Percentiles rank a stretch among this genome's conserved stretches.
Evolutionary conservation across 2,797 vertebrate species (phyloP).

Genomic region (Zalophus californianus): DNA sequence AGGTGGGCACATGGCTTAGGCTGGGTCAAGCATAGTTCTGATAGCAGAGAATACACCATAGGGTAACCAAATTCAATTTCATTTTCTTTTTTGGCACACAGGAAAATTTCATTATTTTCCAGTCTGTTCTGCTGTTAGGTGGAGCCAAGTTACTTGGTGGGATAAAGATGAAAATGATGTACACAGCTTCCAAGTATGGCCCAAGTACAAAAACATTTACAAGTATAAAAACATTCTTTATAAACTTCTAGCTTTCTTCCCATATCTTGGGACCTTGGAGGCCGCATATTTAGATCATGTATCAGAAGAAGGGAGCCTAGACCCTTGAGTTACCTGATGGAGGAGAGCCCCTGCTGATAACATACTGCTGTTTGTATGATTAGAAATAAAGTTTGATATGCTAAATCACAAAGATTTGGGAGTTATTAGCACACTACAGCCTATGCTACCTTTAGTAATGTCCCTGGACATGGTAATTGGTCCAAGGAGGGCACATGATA

Average conservation of each 20-base stretch:
- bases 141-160: neutral
- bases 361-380: neutral
- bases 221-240: neutral
- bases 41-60: neutral
- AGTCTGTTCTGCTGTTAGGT: neutral
- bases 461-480: neutral
- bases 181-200: neutral
- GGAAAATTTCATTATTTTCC: neutral
- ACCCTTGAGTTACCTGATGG: neutral
- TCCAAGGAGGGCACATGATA: neutral
- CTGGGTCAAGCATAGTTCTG: neutral
- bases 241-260: neutral
- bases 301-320: neutral
- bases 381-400: neutral
- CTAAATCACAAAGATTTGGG: neutral
- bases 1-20: neutral
- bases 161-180: neutral
- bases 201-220: neutral
- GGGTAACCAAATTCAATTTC: neutral
- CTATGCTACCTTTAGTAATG: neutral
- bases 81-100: neutral
- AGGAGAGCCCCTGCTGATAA: neutral
- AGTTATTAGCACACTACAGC: neutral
- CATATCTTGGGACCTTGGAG: neutral
- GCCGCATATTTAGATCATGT: neutral